Conservation (phyloP, 2,888 invertebrate genomes). For the Rhyacophila evoluta region DNA sequence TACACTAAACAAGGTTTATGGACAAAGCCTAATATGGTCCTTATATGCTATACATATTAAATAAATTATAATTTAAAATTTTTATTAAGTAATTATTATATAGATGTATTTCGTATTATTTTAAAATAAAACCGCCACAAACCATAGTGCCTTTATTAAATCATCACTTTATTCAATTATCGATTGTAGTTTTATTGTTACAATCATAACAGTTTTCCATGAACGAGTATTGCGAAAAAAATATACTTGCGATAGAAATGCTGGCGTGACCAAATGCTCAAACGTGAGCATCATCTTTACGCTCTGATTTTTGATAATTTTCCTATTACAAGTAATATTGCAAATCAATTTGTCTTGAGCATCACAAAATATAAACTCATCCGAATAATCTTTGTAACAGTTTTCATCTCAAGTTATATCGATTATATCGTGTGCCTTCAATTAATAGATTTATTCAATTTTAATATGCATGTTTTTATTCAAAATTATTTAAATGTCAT, state of each 20-base stretch:
- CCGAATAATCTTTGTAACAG: background rate
- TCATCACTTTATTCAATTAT: background rate
- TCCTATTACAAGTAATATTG: slow-evolving; percentile 36
- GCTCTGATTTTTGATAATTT: slow-evolving; percentile 38
- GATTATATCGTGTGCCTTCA: background rate
- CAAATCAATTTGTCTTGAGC: slow-evolving; percentile 31
- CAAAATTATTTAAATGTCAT: no score
- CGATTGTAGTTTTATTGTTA: background rate
- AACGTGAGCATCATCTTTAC: slow-evolving; percentile 25
- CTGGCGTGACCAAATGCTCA: background rate
- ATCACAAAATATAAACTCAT: background rate
- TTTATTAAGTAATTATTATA: no score
- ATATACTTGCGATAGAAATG: background rate
- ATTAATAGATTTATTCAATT: background rate
- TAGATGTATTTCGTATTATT: no score
- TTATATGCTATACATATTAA: no score
- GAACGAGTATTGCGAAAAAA: slow-evolving; percentile 6
- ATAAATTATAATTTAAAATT: no score
- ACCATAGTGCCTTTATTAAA: background rate
- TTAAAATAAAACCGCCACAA: background rate
- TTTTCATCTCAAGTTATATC: background rate
- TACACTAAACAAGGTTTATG: no score
- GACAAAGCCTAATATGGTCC: no score
- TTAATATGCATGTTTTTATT: no score
- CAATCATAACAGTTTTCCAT: background rate